phyloP scores from a whole-genome alignment of 2,888 invertebrate species.

The Pseudanteris insignis region DNA sequence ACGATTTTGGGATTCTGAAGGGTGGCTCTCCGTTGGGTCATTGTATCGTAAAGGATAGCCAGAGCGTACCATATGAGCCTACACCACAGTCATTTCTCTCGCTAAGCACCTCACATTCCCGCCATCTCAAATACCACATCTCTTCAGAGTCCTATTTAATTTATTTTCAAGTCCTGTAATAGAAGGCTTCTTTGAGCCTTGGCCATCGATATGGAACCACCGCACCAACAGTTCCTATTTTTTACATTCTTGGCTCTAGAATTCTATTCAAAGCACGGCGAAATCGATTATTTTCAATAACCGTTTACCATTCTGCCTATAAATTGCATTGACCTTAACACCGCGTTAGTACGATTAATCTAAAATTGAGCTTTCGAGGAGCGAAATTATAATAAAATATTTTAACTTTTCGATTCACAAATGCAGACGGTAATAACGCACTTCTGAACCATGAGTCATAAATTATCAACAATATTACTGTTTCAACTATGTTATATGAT shows the following conservation, averaged over 20 bases:
- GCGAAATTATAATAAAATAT: background rate
- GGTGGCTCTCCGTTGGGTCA: conserved; percentile 34
- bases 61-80: conserved; percentile 50
- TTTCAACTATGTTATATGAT: too few relatives aligned
- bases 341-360: conserved; percentile 9
- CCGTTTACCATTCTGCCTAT: conserved; percentile 17
- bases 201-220: conserved; percentile 18
- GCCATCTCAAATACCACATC: conserved; percentile 31
- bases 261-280: conserved; percentile 22
- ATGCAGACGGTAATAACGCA: too few relatives aligned
- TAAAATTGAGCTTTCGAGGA: conserved; percentile 10
- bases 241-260: conserved; percentile 24
- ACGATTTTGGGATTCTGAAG: conserved; percentile 12
- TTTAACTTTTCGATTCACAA: too few relatives aligned
- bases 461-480: too few relatives aligned
- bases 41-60: conserved; percentile 49
- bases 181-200: conserved; percentile 13
- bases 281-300: conserved; percentile 30
- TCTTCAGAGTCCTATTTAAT: conserved; percentile 22
- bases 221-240: conserved; percentile 21
- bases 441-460: too few relatives aligned
- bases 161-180: conserved; percentile 23
- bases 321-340: conserved; percentile 8
- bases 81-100: conserved; percentile 19
- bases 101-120: conserved; percentile 40